A percentile compares a stretch with the other conserved stretches of the same genome.
phyloP scores from a whole-genome alignment of 2,113 vertebrate genomes.

The Ranitomeya imitator region DNA sequence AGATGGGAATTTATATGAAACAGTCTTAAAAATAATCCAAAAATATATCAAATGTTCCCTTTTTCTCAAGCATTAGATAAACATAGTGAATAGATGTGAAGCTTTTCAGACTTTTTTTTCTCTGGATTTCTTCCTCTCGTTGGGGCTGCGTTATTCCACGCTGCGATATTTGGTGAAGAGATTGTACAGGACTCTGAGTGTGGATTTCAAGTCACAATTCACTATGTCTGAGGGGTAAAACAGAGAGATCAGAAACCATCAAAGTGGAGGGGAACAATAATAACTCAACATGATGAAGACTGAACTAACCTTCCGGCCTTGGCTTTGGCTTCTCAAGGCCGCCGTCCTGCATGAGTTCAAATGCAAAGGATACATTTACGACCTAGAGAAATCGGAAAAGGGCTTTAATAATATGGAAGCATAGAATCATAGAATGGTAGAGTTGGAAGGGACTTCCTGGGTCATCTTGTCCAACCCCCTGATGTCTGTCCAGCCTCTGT shows the following conservation, averaged over 20 bases:
- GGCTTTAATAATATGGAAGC: not conserved
- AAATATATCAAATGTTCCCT: slow-evolving; percentile 45
- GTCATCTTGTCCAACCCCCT: too few species aligned
- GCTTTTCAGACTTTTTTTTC: not conserved
- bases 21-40: not conserved
- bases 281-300: not conserved
- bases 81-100: not conserved
- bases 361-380: slow-evolving; percentile 92
- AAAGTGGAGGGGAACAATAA: not conserved
- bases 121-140: not conserved
- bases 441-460: too few species aligned
- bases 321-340: slow-evolving; percentile 95
- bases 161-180: slow-evolving; percentile 96
- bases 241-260: not conserved
- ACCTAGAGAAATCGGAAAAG: slow-evolving; percentile 74
- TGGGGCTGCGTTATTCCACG: slow-evolving; percentile 72
- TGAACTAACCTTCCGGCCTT: slow-evolving; percentile 85
- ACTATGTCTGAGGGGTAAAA: slow-evolving; percentile 85
- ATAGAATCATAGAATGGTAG: too few species aligned
- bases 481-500: too few species aligned
- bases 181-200: slow-evolving; percentile 94
- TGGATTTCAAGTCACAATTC: slow-evolving; percentile 97
- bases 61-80: slow-evolving; percentile 22
- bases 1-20: not conserved
- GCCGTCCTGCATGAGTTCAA: slow-evolving; percentile 97